These are phyloP conservation scores for Manis pentadactyla DNA, from an alignment of 2,797 vertebrate species.

Conservation along the genomic window DNA sequence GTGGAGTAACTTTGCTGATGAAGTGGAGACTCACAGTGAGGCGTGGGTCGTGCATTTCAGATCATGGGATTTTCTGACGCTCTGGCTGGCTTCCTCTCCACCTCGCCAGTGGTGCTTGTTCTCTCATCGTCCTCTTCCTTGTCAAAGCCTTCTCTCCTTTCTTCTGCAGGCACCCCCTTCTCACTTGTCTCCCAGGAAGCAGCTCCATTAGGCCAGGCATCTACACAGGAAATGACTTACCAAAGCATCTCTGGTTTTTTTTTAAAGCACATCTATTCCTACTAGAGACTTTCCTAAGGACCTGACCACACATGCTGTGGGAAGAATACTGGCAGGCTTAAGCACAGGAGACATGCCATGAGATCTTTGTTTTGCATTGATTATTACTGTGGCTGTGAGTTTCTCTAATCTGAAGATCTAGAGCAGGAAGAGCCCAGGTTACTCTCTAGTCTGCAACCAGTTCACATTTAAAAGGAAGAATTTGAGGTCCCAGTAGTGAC, in stretches of 20 bases:
- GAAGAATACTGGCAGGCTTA: neutral
- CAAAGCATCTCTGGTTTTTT: neutral
- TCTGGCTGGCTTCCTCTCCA: neutral
- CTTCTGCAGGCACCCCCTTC: neutral
- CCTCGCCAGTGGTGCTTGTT: neutral
- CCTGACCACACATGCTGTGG: neutral
- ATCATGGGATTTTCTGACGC: neutral
- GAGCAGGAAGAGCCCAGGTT: neutral
- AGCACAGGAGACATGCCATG: neutral
- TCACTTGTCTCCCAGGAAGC: neutral
- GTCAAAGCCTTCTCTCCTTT: neutral
- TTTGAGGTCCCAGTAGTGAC: neutral
- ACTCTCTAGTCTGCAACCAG: neutral
- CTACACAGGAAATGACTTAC: neutral
- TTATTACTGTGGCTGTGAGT: neutral
- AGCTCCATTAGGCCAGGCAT: neutral
- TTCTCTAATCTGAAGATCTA: neutral
- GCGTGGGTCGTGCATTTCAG: neutral
- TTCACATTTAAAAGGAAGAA: neutral
- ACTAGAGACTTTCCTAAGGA: neutral
- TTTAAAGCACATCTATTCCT: neutral
- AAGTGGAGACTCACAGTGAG: neutral
- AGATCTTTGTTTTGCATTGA: neutral
- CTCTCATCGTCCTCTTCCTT: neutral
- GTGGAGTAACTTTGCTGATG: neutral